These are phyloP conservation scores for Macrotus californicus DNA, from an alignment of 2,113 vertebrate genomes.

Conservation along the genomic window DNA sequence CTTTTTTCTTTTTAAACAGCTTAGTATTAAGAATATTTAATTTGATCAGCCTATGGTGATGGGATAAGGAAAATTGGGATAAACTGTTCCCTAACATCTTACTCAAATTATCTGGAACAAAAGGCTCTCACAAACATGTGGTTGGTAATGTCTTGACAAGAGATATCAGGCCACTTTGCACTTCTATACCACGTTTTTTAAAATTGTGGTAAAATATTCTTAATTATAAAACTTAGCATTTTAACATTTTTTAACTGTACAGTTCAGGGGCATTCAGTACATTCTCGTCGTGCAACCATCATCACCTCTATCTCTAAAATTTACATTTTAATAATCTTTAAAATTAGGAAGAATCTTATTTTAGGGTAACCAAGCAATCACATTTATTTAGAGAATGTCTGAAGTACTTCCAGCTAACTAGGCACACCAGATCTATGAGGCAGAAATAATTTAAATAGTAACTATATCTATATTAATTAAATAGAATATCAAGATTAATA, in stretches of 20 bases:
- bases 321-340: not conserved
- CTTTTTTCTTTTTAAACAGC: not conserved
- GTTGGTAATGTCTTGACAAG: not conserved
- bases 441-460: constrained; percentile 20
- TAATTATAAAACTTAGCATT: not conserved
- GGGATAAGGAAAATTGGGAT: not conserved
- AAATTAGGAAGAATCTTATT: constrained; percentile 12
- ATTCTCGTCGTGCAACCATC: not conserved
- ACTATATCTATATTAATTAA: constrained; percentile 17
- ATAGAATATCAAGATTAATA: not conserved
- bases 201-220: not conserved
- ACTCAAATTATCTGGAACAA: not conserved
- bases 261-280: not conserved
- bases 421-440: not conserved
- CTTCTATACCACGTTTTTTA: not conserved
- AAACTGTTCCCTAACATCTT: not conserved
- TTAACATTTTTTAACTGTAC: not conserved
- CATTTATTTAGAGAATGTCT: not conserved
- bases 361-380: not conserved
- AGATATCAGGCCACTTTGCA: not conserved
- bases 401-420: constrained; percentile 3
- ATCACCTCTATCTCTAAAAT: not conserved
- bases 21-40: constrained; percentile 26
- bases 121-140: constrained; percentile 36
- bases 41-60: not conserved